Evolutionary conservation across 2,888 invertebrate species (phyloP).

Genomic region (Drosophila mimica): DNA sequence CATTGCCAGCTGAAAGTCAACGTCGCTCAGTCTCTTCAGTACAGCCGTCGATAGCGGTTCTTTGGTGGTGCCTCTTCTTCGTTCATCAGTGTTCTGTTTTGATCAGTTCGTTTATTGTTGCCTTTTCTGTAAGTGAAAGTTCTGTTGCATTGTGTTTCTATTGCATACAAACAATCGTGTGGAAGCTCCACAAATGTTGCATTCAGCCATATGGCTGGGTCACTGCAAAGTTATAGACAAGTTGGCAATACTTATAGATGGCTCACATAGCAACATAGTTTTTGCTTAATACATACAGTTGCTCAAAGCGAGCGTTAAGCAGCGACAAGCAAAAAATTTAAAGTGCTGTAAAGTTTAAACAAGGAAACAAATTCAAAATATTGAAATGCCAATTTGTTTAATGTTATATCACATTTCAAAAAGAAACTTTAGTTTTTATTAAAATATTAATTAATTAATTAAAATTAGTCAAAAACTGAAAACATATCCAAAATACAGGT

Average conservation of each 20-base stretch:
- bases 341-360: too few species aligned
- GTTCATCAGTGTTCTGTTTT: conserved; percentile 40
- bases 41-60: conserved; percentile 64
- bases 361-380: too few species aligned
- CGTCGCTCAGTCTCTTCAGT: conserved; percentile 61
- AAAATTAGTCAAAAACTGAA: too few species aligned
- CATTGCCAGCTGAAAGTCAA: conserved; percentile 35
- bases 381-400: too few species aligned
- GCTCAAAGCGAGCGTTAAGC: too few species aligned
- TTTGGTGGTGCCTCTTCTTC: conserved; percentile 29
- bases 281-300: conserved; percentile 1
- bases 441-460: too few species aligned
- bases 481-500: too few species aligned
- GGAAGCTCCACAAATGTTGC: conserved; percentile 56
- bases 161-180: conserved; percentile 5
- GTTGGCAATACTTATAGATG: conserved; percentile 18
- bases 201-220: conserved; percentile 19
- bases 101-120: conserved; percentile 53
- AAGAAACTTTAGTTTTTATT: too few species aligned
- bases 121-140: conserved; percentile 67
- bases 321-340: too few species aligned
- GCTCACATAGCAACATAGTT: conserved; percentile 10
- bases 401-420: too few species aligned
- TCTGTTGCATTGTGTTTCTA: conserved; percentile 25
- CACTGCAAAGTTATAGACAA: conserved; percentile 45